phyloP scores from a whole-genome alignment of 2,113 vertebrate genomes.

The Ammodytes dubius region DNA sequence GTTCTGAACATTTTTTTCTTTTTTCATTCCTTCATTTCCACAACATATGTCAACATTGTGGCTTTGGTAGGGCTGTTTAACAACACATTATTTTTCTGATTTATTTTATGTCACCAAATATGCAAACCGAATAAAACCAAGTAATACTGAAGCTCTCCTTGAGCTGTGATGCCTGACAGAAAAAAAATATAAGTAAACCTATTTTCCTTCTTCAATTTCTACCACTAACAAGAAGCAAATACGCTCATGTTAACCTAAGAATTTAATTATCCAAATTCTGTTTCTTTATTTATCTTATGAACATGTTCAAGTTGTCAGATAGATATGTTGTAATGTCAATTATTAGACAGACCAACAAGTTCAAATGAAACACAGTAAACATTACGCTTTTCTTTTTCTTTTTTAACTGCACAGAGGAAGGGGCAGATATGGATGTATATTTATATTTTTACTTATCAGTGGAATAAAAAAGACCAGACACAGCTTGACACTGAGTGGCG shows the following conservation, averaged over 20 bases:
- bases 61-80: too few species aligned
- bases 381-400: background rate
- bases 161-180: too few species aligned
- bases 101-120: too few species aligned
- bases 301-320: background rate
- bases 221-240: background rate
- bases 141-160: background rate
- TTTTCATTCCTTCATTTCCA: too few species aligned
- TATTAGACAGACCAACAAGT: background rate
- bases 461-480: slow-evolving; percentile 10
- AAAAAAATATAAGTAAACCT: background rate
- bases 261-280: background rate
- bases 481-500: background rate
- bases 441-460: slow-evolving; percentile 12
- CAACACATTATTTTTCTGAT: too few species aligned
- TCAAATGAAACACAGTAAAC: background rate
- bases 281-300: background rate
- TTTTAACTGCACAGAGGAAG: background rate
- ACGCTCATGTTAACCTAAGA: background rate
- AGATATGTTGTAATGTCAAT: background rate
- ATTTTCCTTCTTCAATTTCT: background rate
- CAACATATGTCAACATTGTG: too few species aligned
- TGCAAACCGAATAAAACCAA: too few species aligned
- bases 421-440: background rate
- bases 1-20: too few species aligned